Base-by-base conservation (phyloP, 2,113 vertebrate species). In the Pseudorasbora parva region DNA sequence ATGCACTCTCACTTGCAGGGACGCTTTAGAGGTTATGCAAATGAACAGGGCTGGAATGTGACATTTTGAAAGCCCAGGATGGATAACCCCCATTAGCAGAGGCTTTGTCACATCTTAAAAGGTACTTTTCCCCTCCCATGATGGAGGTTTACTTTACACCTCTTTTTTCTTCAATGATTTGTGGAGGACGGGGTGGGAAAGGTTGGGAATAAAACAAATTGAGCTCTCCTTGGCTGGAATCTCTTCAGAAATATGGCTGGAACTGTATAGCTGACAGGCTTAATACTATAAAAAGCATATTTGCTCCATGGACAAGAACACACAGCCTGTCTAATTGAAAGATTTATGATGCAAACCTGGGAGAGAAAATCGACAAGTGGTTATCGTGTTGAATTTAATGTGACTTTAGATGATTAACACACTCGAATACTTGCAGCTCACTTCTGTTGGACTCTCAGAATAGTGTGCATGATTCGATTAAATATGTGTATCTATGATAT, bases 1-100 rank as follows among this genome's bases (percentile, higher is more conserved):
- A 94, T 93, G 92, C 80, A 49, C 84, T 25, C 90, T 71, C 83
- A 59, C 91, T 89, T 88, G 68, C 87, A 25, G 89, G 68, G 89
- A 89, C 78, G 88, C 90, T 93, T 91, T 89, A 89, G 91, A 94
- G 93, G 92, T 91, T 94, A 94, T 95, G 93, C 92, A 95, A 95
- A 95, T 94, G 90, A 91, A 91, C 78, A 25, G 88, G 85, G 87
- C 86, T 77, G 84, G 82, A 86, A 91, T 92, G 92, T 94, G 94
- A 94, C 94, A 94, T 94, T 95, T 94, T 94, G 93, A 94, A 93
- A 93, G 94, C 92, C 90, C 88, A 91, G 87, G 91, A 94, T 94
- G 92, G 92, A 94, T 94, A 90, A 90, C 93, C 92, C 89, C 91
- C 91, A 93, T 94, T 95, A 94, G 93, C 86, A 64, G 73, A 91